Evolutionary conservation across 2,888 invertebrate genomes (phyloP).

Genomic region (Bombylius major): DNA sequence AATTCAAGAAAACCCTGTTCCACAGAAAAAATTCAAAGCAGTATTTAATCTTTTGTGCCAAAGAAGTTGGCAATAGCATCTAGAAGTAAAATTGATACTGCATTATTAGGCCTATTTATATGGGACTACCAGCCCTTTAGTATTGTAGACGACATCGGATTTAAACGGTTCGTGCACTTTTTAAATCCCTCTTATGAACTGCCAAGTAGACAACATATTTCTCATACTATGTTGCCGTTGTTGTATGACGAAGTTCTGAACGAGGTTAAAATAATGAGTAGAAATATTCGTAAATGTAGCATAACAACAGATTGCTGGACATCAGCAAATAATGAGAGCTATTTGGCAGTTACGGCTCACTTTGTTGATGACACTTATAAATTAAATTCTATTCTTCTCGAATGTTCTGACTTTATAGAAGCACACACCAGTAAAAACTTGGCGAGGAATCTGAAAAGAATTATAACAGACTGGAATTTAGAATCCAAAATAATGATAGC

Average conservation of each 20-base stretch:
- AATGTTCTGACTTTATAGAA: conserved; percentile 14
- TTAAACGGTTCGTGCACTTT: conserved; percentile 6
- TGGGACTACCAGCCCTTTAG: conserved; percentile 16
- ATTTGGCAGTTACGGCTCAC: conserved; percentile 19
- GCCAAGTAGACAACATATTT: conserved; percentile 13
- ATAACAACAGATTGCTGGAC: conserved; percentile 26
- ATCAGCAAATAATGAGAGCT: conserved; percentile 20
- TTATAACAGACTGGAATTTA: conserved; percentile 19
- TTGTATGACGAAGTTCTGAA: conserved; percentile 13
- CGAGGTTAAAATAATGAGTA: conserved; percentile 15
- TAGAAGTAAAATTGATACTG: not conserved
- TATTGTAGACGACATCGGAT: conserved; percentile 10
- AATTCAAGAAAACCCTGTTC: too few species aligned
- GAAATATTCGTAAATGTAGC: conserved; percentile 13
- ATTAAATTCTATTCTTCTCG: conserved; percentile 18
- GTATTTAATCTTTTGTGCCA: too few species aligned
- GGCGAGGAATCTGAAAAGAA: conserved; percentile 15
- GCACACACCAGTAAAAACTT: conserved; percentile 20
- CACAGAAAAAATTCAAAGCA: too few species aligned
- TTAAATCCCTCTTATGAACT: conserved; percentile 15
- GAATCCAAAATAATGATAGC: conserved; percentile 20
- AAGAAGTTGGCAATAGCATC: not conserved
- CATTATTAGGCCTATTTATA: conserved; percentile 17
- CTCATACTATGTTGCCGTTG: conserved; percentile 20
- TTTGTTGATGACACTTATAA: conserved; percentile 18